A percentile compares a stretch with the other conserved stretches of the same genome.
These are phyloP conservation scores for Acrobasis repandana DNA, from an alignment of 2,888 invertebrate species.

Conservation along the genomic window DNA sequence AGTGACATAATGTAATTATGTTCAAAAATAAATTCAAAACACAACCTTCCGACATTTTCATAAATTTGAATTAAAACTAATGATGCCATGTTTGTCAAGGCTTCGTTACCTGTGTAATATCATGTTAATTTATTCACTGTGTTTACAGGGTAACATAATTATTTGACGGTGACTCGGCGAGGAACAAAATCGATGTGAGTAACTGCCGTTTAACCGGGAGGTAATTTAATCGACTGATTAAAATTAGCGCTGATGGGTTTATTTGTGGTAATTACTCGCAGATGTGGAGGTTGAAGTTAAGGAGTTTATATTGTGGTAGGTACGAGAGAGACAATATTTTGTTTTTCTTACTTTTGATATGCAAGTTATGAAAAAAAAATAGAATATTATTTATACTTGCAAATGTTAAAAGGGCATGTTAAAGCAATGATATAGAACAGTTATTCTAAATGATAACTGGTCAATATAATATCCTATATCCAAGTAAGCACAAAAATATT, in stretches of 20 bases:
- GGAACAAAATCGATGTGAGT: constrained; percentile 11
- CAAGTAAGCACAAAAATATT: too few relatives aligned
- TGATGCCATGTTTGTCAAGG: constrained; percentile 6
- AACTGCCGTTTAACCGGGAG: constrained; percentile 18
- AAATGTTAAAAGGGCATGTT: too few relatives aligned
- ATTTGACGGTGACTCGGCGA: constrained; percentile 20
- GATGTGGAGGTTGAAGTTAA: too few relatives aligned
- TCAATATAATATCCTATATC: too few relatives aligned
- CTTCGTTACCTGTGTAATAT: constrained; percentile 3
- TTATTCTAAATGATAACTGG: too few relatives aligned
- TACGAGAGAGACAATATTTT: too few relatives aligned
- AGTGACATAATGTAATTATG: neutral
- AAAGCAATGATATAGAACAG: too few relatives aligned
- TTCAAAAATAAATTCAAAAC: neutral
- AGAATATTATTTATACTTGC: too few relatives aligned
- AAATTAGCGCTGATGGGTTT: neutral
- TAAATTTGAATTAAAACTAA: constrained; percentile 13
- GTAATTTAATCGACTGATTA: constrained; percentile 9
- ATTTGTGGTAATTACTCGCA: too few relatives aligned
- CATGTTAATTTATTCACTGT: constrained; percentile 19
- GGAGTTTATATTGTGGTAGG: too few relatives aligned
- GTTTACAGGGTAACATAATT: constrained; percentile 19
- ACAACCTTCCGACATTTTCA: neutral
- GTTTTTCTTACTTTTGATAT: too few relatives aligned
- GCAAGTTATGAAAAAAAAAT: too few relatives aligned